Evolutionary conservation across 2,113 vertebrate genomes (phyloP).

Genomic region (Peromyscus leucopus): DNA sequence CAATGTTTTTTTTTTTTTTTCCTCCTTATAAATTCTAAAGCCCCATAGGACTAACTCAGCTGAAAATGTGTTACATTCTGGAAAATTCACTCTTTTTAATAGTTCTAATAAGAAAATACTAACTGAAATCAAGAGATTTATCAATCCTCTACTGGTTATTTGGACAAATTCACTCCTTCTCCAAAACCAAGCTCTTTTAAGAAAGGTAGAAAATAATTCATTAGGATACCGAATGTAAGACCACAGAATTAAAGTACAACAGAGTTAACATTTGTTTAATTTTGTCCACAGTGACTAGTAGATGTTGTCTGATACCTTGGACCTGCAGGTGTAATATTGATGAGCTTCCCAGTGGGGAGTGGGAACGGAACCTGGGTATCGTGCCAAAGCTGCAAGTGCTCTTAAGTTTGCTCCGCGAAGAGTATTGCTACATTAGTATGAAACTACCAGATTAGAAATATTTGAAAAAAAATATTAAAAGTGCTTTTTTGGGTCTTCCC

Average conservation of each 20-base stretch:
- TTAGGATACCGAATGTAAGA: neutral
- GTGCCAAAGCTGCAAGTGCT: neutral
- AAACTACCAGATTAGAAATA: neutral
- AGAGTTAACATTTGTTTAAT: neutral
- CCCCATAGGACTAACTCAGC: neutral
- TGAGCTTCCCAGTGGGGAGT: neutral
- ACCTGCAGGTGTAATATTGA: neutral
- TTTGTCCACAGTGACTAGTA: neutral
- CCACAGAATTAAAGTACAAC: neutral
- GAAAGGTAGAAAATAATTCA: neutral
- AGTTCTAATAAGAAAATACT: neutral
- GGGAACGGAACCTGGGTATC: neutral
- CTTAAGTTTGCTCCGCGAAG: neutral
- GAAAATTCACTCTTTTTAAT: neutral
- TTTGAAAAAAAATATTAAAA: neutral
- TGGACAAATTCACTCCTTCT: neutral
- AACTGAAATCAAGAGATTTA: neutral
- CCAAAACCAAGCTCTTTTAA: neutral
- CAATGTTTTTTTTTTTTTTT: neutral
- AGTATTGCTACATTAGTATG: no score
- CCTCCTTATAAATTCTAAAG: neutral
- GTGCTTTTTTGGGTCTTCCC: neutral
- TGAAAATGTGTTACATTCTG: neutral
- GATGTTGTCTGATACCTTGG: neutral
- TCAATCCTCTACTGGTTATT: neutral